Evolutionary conservation across 2,888 invertebrate species (phyloP).

Genomic region (Sceliomorpha sp.): DNA sequence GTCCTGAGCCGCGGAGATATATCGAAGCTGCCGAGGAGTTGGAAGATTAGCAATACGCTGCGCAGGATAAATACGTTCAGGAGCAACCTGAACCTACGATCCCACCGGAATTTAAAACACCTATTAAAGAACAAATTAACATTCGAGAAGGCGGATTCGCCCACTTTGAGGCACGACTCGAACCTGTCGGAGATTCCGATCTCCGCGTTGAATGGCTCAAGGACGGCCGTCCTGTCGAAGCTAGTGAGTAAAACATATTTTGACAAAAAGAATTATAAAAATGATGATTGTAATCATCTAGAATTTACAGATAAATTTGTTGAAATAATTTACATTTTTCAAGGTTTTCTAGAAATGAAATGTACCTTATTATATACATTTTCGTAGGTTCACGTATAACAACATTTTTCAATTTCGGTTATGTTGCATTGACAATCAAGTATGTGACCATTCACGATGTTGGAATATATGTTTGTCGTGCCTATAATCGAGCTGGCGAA

Average conservation of each 20-base stretch:
- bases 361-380: no score
- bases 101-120: conserved; percentile 93
- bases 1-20: conserved; percentile 93
- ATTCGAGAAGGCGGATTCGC: conserved; percentile 96
- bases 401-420: conserved; percentile 96
- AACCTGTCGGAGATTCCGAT: conserved; percentile 94
- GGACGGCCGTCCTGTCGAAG: conserved; percentile 94
- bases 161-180: conserved; percentile 96
- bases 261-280: conserved; percentile 3
- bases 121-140: conserved; percentile 92
- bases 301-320: neutral
- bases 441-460: conserved; percentile 94
- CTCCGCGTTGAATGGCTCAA: conserved; percentile 96
- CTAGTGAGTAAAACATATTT: conserved; percentile 83
- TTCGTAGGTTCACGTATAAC: conserved; percentile 89
- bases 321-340: no score
- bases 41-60: conserved; percentile 92
- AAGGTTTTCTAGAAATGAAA: no score
- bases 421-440: conserved; percentile 96
- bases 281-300: neutral
- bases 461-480: conserved; percentile 93
- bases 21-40: conserved; percentile 95
- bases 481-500: conserved; percentile 92
- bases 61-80: conserved; percentile 89
- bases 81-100: conserved; percentile 90